Conservation (phyloP, 1,140 invertebrate genomes). For the Diachasmimorpha longicaudata region DNA sequence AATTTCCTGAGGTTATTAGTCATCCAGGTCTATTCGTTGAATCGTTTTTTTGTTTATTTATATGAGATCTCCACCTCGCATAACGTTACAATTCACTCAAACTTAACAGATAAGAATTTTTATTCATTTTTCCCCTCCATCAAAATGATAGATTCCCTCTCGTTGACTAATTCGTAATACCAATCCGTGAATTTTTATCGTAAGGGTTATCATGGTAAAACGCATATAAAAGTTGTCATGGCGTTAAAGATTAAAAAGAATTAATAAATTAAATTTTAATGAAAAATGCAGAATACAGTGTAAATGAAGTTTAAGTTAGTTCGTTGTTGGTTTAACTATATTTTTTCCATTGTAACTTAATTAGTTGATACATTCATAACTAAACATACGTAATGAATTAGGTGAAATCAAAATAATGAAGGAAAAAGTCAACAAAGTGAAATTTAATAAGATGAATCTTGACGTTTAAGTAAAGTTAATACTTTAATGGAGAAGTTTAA, state of each 20-base stretch:
- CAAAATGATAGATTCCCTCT: neutral
- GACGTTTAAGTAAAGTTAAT: conserved; percentile 18
- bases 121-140: conserved; percentile 5
- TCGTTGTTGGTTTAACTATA: conserved; percentile 27
- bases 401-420: conserved; percentile 8
- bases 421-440: conserved; percentile 7
- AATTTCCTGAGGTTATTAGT: neutral
- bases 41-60: neutral
- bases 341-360: conserved; percentile 36
- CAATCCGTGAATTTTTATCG: neutral
- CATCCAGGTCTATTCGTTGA: neutral
- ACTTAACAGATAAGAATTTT: conserved; percentile 19
- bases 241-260: neutral
- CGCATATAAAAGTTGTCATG: conserved; percentile 2
- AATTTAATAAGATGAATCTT: conserved; percentile 4
- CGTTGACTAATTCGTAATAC: conserved; percentile 14
- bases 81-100: conserved; percentile 7
- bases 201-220: conserved; percentile 8
- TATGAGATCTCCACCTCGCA: neutral
- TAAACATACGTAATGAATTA: conserved; percentile 33
- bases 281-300: neutral
- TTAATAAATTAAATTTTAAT: neutral
- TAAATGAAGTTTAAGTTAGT: conserved; percentile 13
- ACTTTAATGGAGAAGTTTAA: conserved; percentile 13
- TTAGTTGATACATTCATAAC: conserved; percentile 39